Conservation (phyloP, 2,888 invertebrate species). For the Papilio gigon region DNA sequence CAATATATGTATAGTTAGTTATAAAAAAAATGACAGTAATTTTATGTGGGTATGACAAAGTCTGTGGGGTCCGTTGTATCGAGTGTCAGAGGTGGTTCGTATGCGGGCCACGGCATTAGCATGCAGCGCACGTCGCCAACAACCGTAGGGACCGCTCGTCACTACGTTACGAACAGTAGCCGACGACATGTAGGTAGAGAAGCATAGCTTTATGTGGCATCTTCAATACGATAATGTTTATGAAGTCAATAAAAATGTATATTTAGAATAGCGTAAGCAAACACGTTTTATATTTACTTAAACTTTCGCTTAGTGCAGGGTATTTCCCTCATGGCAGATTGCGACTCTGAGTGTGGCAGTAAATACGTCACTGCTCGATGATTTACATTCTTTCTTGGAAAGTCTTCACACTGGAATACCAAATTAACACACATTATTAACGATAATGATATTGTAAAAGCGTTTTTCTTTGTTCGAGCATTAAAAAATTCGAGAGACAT, state of each 20-base stretch:
- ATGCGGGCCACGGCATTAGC: slow-evolving; percentile 40
- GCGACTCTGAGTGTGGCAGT: no score
- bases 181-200: slow-evolving; percentile 22
- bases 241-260: not conserved
- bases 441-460: slow-evolving; percentile 21
- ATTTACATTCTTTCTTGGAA: slow-evolving; percentile 1
- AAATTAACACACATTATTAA: slow-evolving; percentile 11
- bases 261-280: not conserved
- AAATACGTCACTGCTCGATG: no score
- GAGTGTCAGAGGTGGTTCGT: slow-evolving; percentile 26
- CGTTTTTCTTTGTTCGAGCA: slow-evolving; percentile 38
- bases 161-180: slow-evolving; percentile 34
- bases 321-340: no score
- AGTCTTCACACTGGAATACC: slow-evolving; percentile 2
- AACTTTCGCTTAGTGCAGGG: no score
- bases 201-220: slow-evolving; percentile 24
- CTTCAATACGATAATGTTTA: not conserved
- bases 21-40: slow-evolving; percentile 26
- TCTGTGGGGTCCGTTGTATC: slow-evolving; percentile 17
- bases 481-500: slow-evolving; percentile 33
- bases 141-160: slow-evolving; percentile 36
- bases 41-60: slow-evolving; percentile 20
- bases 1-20: not conserved
- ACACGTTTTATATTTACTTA: not conserved
- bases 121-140: slow-evolving; percentile 42